Base-by-base conservation (phyloP, 2,797 vertebrate species). In the Pipistrellus pygmaeus region DNA sequence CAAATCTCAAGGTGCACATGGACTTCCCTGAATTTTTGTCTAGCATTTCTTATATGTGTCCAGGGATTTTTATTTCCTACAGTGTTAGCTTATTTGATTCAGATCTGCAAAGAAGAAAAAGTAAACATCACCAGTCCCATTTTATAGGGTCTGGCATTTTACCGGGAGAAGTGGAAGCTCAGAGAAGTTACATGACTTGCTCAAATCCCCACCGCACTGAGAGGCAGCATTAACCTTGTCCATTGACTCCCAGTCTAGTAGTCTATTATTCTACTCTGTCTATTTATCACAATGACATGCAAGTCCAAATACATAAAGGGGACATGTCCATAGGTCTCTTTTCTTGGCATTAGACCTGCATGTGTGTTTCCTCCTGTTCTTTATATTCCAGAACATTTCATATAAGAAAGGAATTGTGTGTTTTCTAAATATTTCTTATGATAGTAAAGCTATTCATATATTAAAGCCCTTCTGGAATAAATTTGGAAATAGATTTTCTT, bases 11-110 rank as follows among this genome's bases (percentile, higher is more conserved):
- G 71, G 86, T 60, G 82, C 6, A 46, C 44, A 13, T 0, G 3
- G 41, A 71, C 27, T 90, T 90, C 32, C 80, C 84, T 86, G 69
- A 35, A 78, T 94, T 94, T 48, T 86, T 3, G 5, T 41, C 46
- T 78, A 68, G 77, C 69, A 62, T 82, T 55, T 88, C 55, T 71
- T 69, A 7, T 11, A 51, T 76, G 75, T 17, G 15, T 73, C 17
- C 62, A 15, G 15, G 32, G 13, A 11, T 96, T 95, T 91, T 78
- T 23, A 86, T 84, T 94, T 96, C 13, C 82, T 80, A 30, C 20
- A 60, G 5, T n/a, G 35, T 80, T 90, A 44, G 69, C 55, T 90
- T 90, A 85, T 68, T 66, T 30, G 55, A 89, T 32, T 85, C n/a
- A 86, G 25, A 90, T 81, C 60, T 77, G 18, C 76, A 38, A 75